Percentiles rank a stretch among this genome's conserved stretches.
Conservation (phyloP, 1,140 invertebrate genomes). For the Heliconius melpomene region DNA sequence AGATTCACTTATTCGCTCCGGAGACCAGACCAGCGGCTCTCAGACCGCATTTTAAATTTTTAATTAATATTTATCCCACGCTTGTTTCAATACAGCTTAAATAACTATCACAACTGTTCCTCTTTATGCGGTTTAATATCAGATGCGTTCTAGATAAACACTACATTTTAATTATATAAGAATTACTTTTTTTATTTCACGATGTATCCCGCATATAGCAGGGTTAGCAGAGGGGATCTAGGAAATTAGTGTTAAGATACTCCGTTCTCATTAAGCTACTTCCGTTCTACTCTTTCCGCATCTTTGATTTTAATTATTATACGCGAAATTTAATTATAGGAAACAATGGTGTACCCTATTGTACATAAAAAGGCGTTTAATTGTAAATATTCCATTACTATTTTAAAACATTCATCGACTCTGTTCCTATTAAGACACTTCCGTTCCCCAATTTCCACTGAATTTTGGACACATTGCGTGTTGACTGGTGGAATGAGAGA, state of each 20-base stretch:
- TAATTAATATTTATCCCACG: slow-evolving; percentile 5
- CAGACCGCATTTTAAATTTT: slow-evolving; percentile 9
- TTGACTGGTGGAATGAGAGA: too few species aligned
- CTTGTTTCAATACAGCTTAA: slow-evolving; percentile 7
- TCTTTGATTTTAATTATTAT: too few species aligned
- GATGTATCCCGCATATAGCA: too few species aligned
- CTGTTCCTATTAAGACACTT: too few species aligned
- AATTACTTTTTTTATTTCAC: too few species aligned
- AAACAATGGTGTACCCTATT: too few species aligned
- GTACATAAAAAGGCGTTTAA: too few species aligned
- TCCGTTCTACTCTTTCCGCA: too few species aligned
- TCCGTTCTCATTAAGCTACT: neutral
- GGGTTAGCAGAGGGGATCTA: too few species aligned
- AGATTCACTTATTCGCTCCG: neutral
- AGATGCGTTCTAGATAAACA: neutral
- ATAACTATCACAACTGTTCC: slow-evolving; percentile 5
- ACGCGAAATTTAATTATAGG: too few species aligned
- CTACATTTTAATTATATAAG: neutral
- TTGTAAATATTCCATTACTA: too few species aligned
- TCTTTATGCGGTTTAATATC: slow-evolving; percentile 5
- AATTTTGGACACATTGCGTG: neutral
- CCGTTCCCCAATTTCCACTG: neutral
- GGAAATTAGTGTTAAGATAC: neutral
- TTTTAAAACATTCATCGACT: too few species aligned
- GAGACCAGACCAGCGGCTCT: neutral